A percentile compares a stretch with the other conserved stretches of the same genome.
Evolutionary conservation across 2,797 vertebrate species (phyloP).

Genomic region (Acipenser ruthenus): DNA sequence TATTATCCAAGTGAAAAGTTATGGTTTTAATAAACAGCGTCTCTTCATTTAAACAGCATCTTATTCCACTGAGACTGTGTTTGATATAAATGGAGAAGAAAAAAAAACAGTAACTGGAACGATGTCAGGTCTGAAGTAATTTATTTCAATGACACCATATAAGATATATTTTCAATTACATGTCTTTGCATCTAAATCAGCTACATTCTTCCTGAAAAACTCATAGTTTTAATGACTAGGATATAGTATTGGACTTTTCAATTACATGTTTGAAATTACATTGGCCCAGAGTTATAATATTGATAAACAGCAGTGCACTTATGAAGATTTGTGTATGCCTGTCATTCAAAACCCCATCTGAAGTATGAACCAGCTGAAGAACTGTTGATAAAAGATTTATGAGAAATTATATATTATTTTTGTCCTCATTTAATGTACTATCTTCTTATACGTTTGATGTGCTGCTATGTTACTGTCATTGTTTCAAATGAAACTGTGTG

Average conservation of each 20-base stretch:
- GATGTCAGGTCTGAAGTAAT: not conserved
- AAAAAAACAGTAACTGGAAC: not conserved
- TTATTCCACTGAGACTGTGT: not conserved
- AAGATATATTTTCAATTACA: constrained; percentile 6
- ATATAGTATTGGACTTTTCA: not conserved
- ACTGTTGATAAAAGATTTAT: no score
- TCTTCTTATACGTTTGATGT: no score
- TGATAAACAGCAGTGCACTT: not conserved
- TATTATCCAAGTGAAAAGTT: not conserved
- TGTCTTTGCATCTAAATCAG: not conserved
- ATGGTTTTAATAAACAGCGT: not conserved
- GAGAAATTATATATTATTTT: no score
- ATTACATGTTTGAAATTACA: not conserved
- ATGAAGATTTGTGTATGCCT: not conserved
- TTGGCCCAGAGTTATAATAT: not conserved
- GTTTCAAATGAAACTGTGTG: no score
- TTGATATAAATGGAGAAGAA: constrained; percentile 1
- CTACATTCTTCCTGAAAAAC: not conserved
- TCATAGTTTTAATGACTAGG: not conserved
- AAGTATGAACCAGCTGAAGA: not conserved
- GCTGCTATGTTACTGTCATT: no score
- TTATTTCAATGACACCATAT: not conserved
- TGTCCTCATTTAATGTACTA: no score
- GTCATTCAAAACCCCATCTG: not conserved
- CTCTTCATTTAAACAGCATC: not conserved